These are phyloP conservation scores for Heliothis subflexa DNA, from an alignment of 1,140 invertebrate species.

Conservation along the genomic window DNA sequence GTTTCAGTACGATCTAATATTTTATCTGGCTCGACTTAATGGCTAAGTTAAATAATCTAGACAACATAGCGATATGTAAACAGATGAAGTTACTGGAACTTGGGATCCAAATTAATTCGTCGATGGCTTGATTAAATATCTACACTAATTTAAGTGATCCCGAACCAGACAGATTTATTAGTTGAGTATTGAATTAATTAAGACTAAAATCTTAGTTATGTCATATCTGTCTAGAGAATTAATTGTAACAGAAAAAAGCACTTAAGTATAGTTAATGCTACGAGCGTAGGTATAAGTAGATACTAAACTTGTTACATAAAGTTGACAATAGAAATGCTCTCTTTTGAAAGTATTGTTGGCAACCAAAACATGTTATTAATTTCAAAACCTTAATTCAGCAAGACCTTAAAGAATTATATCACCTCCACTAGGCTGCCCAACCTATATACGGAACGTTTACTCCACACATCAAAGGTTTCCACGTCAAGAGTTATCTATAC, in stretches of 20 bases:
- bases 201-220: slow-evolving; percentile 7
- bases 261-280: too few relatives aligned
- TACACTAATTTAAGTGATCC: slow-evolving; percentile 28
- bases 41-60: slow-evolving; percentile 53
- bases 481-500: background rate
- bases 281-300: too few relatives aligned
- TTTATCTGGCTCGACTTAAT: slow-evolving; percentile 72
- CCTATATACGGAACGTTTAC: background rate
- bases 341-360: background rate
- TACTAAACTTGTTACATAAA: too few relatives aligned
- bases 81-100: slow-evolving; percentile 2
- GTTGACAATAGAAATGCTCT: too few relatives aligned
- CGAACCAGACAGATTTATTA: slow-evolving; percentile 31
- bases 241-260: background rate
- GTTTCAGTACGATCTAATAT: slow-evolving; percentile 75
- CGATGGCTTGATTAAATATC: slow-evolving; percentile 27
- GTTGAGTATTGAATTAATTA: slow-evolving; percentile 19
- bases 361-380: too few relatives aligned
- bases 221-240: background rate
- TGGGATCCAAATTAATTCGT: slow-evolving; percentile 8
- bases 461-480: background rate
- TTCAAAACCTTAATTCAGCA: too few relatives aligned
- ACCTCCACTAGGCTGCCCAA: too few relatives aligned
- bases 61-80: slow-evolving; percentile 24
- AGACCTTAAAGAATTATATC: too few relatives aligned